Evolutionary conservation across 2,888 invertebrate species (phyloP).

Genomic region (Stenolophus ochropezus): DNA sequence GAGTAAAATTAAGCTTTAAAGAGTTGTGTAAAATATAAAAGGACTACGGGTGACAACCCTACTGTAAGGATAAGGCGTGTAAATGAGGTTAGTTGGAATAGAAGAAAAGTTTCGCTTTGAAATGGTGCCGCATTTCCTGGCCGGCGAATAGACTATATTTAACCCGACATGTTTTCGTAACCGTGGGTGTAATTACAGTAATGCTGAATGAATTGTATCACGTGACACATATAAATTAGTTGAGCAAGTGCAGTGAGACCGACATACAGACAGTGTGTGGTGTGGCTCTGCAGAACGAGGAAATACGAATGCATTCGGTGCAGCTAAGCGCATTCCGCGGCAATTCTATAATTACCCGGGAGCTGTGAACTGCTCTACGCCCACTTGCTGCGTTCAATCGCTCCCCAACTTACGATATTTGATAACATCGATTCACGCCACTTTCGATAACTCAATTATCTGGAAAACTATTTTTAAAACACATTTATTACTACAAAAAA

Average conservation of each 20-base stretch:
- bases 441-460: too few relatives aligned
- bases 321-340: conserved; percentile 13
- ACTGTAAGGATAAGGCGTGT: too few relatives aligned
- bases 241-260: conserved; percentile 28
- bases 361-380: conserved; percentile 46
- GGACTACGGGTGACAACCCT: background rate
- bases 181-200: conserved; percentile 48
- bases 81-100: background rate
- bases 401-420: conserved; percentile 24
- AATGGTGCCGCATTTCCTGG: conserved; percentile 33
- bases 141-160: conserved; percentile 24
- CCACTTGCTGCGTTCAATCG: conserved; percentile 10
- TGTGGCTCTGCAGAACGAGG: conserved; percentile 26
- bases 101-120: background rate
- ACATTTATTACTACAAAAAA: too few relatives aligned
- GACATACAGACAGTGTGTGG: background rate
- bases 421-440: conserved; percentile 11
- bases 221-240: conserved; percentile 45
- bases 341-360: conserved; percentile 48
- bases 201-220: conserved; percentile 50
- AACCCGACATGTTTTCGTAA: conserved; percentile 38
- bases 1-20: too few relatives aligned
- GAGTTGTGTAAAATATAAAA: background rate
- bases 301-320: conserved; percentile 23
- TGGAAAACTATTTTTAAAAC: too few relatives aligned